Evolutionary conservation across 2,888 invertebrate species (phyloP), one percentile per base, ranked within the genome.

Genomic region (Drosophila kambysellisi): DNA sequence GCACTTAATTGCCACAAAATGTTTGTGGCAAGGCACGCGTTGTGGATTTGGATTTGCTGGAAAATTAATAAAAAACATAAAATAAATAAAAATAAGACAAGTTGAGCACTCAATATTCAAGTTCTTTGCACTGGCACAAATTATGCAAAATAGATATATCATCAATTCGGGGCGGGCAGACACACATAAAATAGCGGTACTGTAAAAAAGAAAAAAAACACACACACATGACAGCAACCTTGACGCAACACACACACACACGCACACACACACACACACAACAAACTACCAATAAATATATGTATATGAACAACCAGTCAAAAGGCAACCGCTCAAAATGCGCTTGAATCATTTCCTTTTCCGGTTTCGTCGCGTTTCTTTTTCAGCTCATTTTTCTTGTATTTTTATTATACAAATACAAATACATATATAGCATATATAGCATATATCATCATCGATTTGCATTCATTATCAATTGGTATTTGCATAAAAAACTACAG

Each of bases 261-360:
- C 39, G 58, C 43, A 43, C 11, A 52, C 70, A 25, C 3, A 15
- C 25, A 48, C 39, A 61, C 43, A 43, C 11, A 52, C 46, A 63
- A 64, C 43, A 41, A 41, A 33, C 54, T 46, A 59, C 17, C 61
- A 54, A 69, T 48, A 66, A 76, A 78, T 63, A 72, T 56, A 67
- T 72, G 68, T 58, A 74, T 5, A 57, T 57, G 50, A 46, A 41
- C 50, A 41, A 35, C 29, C 25, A 70, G 58, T 46, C 62, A 60
- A 64, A 54, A 72, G 58, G 52, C 66, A 58, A 41, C 37, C 51
- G 51, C 60, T 74, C 53, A 29, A 69, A 79, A 74, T 57, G 68
- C 68, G 80, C 69, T 77, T 74, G 71, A 78, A 77, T 86, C 88
- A 87, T 87, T 87, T 87, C 88, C 88, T 86, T 87, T 87, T 87